Base-by-base conservation (phyloP, 2,113 vertebrate genomes). In the Garra rufa region DNA sequence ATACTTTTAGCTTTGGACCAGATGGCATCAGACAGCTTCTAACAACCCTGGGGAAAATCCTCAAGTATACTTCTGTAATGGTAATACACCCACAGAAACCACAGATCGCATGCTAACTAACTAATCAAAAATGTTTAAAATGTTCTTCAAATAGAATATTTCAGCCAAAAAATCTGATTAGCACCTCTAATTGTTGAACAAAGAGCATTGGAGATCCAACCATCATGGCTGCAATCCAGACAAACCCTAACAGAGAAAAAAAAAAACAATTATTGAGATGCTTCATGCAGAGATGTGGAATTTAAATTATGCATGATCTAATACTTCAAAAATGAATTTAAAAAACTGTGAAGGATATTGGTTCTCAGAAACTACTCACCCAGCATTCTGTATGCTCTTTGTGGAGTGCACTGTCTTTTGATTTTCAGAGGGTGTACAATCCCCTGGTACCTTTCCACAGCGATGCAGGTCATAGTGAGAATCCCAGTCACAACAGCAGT, bases 381-480 rank as follows among this genome's bases (percentile, higher is more conserved):
- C 65, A 96, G 89, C 93, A 94, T 95, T 84, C 91, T 95, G 91
- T 94, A 94, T 8, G 94, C 94, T 85, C 95, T 93, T 83, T 87
- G 92, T 9, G 94, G 93, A 0, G 94, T 94, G 83, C 94, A 94
- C 82, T 95, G 95, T 61, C 91, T 92, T 87, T 93, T 95, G 91
- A 95, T 95, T 89, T 93, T 94, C 86, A 96, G 89, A 0, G 95
- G 95, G 85, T 94, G 95, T 21, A 96, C 93, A 50, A 96, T 96
- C 21, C 95, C 95, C 90, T 95, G 94, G 89, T 96, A 95, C 76
- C 95, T 90, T 89, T 96, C 95, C 63, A 95, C 91, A 34, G 95
- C 95, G n/a, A 96, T 96, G 88, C 95, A 95, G 41, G 94, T 95
- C 95, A 96, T 96, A 0, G 94, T 96, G 52, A 96, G 93, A 78